phyloP scores from a whole-genome alignment of 1,140 invertebrate species.

The Dendroctonus ponderosae region DNA sequence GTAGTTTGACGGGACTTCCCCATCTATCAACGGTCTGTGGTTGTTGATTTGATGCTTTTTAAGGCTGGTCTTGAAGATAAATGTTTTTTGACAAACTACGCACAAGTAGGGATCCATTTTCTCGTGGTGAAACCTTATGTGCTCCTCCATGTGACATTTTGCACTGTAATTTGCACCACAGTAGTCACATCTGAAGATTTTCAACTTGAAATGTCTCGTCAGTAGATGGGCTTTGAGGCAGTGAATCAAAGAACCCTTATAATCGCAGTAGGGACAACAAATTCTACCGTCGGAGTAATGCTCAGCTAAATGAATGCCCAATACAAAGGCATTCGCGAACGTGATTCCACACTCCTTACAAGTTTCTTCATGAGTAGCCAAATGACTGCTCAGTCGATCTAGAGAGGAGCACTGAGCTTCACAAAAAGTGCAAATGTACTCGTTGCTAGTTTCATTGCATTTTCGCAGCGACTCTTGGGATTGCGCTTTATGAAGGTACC shows the following conservation, averaged over 20 bases:
- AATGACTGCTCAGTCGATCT: slow-evolving; percentile 4
- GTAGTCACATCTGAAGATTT: slow-evolving; percentile 16
- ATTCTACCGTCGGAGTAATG: slow-evolving; percentile 32
- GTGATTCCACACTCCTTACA: slow-evolving; percentile 8
- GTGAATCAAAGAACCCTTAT: slow-evolving; percentile 7
- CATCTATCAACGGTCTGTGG: slow-evolving; percentile 27
- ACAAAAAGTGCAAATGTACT: slow-evolving; percentile 22
- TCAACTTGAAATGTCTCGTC: slow-evolving; percentile 20
- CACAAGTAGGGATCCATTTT: slow-evolving; percentile 26
- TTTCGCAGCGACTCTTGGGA: slow-evolving; percentile 7
- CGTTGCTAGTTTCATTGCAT: slow-evolving; percentile 1
- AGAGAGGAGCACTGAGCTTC: slow-evolving; percentile 7
- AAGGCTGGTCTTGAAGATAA: slow-evolving; percentile 26
- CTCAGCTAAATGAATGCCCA: slow-evolving; percentile 25
- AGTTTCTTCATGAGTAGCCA: slow-evolving; percentile 17
- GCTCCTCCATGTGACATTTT: slow-evolving; percentile 19
- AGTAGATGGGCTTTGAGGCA: slow-evolving; percentile 22
- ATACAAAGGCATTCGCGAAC: slow-evolving; percentile 18
- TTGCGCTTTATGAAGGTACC: slow-evolving; percentile 9
- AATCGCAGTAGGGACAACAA: slow-evolving; percentile 28
- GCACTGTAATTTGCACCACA: slow-evolving; percentile 23
- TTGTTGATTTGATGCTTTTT: slow-evolving; percentile 29
- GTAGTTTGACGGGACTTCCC: slow-evolving; percentile 28
- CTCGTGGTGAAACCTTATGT: slow-evolving; percentile 24
- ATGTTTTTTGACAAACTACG: slow-evolving; percentile 23